A percentile compares a stretch with the other conserved stretches of the same genome.
phyloP scores from a whole-genome alignment of 2,797 vertebrate genomes.

The Myotis planiceps region DNA sequence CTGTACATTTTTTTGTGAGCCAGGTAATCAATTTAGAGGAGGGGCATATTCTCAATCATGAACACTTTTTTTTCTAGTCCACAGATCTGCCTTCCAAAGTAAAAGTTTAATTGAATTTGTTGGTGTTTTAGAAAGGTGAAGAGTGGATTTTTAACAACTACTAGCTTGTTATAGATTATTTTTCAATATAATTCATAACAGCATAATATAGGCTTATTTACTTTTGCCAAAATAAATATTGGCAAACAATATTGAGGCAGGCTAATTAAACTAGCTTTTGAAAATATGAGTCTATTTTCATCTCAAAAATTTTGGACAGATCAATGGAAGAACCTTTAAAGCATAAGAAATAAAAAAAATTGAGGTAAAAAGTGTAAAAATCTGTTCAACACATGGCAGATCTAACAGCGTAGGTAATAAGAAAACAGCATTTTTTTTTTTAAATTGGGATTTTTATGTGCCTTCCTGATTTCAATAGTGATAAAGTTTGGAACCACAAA shows the following conservation, averaged over 20 bases:
- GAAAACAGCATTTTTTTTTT: background rate
- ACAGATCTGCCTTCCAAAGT: background rate
- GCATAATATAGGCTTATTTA: slow-evolving; percentile 24
- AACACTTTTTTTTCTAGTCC: slow-evolving; percentile 20
- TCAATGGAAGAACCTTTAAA: slow-evolving; percentile 65
- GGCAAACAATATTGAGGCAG: slow-evolving; percentile 59
- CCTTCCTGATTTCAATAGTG: slow-evolving; percentile 34
- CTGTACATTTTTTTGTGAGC: background rate
- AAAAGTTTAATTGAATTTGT: slow-evolving; percentile 53
- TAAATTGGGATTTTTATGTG: slow-evolving; percentile 11
- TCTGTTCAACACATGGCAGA: slow-evolving; percentile 60
- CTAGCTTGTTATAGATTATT: slow-evolving; percentile 44
- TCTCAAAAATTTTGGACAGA: slow-evolving; percentile 31
- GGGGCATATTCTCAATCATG: background rate
- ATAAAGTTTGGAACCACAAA: slow-evolving; percentile 43
- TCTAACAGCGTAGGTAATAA: slow-evolving; percentile 44
- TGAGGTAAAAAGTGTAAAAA: slow-evolving; percentile 61
- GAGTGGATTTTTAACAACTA: background rate
- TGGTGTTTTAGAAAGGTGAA: slow-evolving; percentile 34
- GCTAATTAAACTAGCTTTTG: slow-evolving; percentile 60
- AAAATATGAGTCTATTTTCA: slow-evolving; percentile 64
- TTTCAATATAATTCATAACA: slow-evolving; percentile 1
- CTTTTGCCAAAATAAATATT: slow-evolving; percentile 66
- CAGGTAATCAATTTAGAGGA: slow-evolving; percentile 59
- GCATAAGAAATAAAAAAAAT: background rate